phyloP scores from a whole-genome alignment of 2,888 invertebrate genomes.

The Nomada lathburiana region DNA sequence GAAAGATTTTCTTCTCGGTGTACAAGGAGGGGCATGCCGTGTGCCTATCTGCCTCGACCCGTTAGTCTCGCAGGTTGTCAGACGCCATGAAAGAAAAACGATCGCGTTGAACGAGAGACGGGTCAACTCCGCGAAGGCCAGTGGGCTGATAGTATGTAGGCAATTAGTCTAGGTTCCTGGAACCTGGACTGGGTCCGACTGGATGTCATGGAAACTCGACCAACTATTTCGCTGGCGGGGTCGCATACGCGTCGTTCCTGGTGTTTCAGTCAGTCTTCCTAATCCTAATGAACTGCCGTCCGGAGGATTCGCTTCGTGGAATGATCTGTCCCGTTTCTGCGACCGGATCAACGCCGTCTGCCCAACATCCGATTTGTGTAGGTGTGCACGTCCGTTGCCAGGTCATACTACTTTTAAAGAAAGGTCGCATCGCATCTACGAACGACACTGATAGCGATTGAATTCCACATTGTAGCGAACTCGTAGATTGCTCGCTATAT shows the following conservation, averaged over 20 bases:
- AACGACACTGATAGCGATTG: constrained; percentile 10
- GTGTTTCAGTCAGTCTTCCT: constrained; percentile 23
- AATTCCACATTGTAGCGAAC: background rate
- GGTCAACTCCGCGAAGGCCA: constrained; percentile 62
- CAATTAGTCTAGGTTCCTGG: constrained; percentile 77
- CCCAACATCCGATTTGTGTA: background rate
- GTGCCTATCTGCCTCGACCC: constrained; percentile 28
- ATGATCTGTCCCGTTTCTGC: constrained; percentile 50
- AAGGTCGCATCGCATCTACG: background rate
- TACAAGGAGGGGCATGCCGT: background rate
- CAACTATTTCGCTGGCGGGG: constrained; percentile 35
- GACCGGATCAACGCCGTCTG: constrained; percentile 51
- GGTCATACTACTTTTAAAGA: background rate
- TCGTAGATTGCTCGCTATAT: background rate
- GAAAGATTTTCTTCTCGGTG: constrained; percentile 38
- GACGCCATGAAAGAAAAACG: constrained; percentile 46
- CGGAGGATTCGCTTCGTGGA: background rate
- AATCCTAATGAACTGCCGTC: constrained; percentile 45
- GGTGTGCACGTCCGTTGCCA: background rate
- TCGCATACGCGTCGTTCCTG: constrained; percentile 50
- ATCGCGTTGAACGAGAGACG: constrained; percentile 65
- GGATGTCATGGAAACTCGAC: constrained; percentile 57
- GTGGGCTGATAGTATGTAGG: constrained; percentile 70
- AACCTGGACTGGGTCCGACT: constrained; percentile 41
- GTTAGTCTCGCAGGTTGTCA: constrained; percentile 17